Evolutionary conservation across 1,140 invertebrate genomes (phyloP), one percentile per base, ranked within the genome.

Genomic region (Drosophila lacteicornis): DNA sequence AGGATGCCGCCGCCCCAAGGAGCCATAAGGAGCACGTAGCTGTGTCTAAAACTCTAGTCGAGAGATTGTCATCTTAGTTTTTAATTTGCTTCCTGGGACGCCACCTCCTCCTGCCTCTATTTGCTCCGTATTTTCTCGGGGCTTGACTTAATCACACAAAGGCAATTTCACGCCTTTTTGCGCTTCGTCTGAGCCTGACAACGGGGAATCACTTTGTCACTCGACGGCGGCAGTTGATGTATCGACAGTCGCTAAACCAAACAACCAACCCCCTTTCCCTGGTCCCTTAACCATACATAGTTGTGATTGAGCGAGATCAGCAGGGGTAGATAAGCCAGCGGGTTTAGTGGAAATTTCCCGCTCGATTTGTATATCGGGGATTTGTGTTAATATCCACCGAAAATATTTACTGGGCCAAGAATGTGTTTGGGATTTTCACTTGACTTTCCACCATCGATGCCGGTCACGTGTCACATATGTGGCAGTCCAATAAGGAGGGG

Each of bases 141-240:
- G 61, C 74, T 83, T 81, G 84, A 84, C 69, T 86, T 91, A 91
- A 86, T 87, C 87, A 91, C 87, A 75, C 84, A 82, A 88, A 88
- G 85, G 83, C 88, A 91, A 91, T 91, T 91, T 91, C 88, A 91
- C 88, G 88, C 88, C 84, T 91, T 88, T 91, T 91, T 82, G 88
- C 84, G 55, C 77, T 47, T 80, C 75, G 77, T 66, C 62, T 43
- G 49, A 33, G 57, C 25, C 36, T 46, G 47, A 56, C 55, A 49
- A 43, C 38, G 45, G 81, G 70, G 46, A 86, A 81, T 88, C 85
- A 84, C 78, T 90, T 88, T 88, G 85, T 88, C 85, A 88, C 81
- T 88, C 78, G 75, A 65, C 85, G 81, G 78, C 80, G 67, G 66
- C 84, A 81, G 78, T 88, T 88, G 85, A 88, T 90, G 85, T 88